Evolutionary conservation across 2,888 invertebrate species (phyloP), one percentile per base, ranked within the genome.

Genomic region (Steromphala cineraria): DNA sequence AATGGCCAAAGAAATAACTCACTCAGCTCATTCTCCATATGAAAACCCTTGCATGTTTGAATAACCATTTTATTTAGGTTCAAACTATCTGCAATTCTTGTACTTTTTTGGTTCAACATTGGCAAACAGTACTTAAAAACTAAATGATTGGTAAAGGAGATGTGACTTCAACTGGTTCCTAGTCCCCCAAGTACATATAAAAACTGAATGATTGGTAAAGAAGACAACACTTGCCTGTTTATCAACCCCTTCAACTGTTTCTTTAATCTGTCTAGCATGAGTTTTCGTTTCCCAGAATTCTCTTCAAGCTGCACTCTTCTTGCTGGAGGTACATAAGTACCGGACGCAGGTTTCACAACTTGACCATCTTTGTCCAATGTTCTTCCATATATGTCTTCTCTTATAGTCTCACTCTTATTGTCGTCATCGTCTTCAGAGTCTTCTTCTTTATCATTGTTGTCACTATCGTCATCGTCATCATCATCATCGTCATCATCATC

Each of bases 351-450:
- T 62, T 85, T 79, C 17, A 98, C 94, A 85, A 98, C 92, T 91
- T 96, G 96, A 2, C 98, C 98, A 87, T 96, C 95, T 89, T 95
- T 95, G 91, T 96, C 96, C 86, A 97, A 95, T 87, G 96, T 95
- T 82, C 98, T 95, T 0, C 98, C 98, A 94, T 99, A 98, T 92
- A 99, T 98, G 94, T 99, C 98, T 94, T 98, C 91, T 55, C 84
- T 84, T 0, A 87, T 67, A 53, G 19, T 53, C 8, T 79, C 80
- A 75, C 71, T 78, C 13, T 80, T 81, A 17, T 53, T 56, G 3
- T 75, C 78, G 19, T 79, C 62, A 52, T 56, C 19, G 3, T 80
- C 81, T 10, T 88, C 86, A 77, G 82, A 85, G 77, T 85, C 84
- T 67, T 79, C 83, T 81, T 76, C 84, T 77, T 84, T 85, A 4